Conservation (phyloP, 2,113 vertebrate species). For the Semicossyphus pulcher region DNA sequence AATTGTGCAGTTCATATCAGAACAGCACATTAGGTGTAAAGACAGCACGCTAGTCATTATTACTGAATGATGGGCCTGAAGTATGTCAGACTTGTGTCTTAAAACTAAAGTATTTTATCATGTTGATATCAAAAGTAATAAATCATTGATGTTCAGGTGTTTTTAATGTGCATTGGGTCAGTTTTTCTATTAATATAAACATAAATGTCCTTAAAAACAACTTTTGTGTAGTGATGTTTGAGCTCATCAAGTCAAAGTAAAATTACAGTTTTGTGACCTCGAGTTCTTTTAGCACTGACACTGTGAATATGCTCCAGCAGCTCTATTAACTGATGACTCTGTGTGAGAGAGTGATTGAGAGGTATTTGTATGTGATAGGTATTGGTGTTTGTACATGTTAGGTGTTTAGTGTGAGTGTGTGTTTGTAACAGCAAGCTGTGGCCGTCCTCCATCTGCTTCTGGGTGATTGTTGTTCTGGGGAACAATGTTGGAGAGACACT, state of each 20-base stretch:
- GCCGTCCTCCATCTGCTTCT: slow-evolving; percentile 92
- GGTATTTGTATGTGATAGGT: slow-evolving; percentile 15
- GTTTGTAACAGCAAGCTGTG: slow-evolving; percentile 83
- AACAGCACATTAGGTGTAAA: too few relatives aligned
- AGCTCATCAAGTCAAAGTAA: background rate
- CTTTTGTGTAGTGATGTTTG: background rate
- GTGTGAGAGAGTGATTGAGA: background rate
- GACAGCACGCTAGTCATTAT: too few relatives aligned
- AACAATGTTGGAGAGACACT: slow-evolving; percentile 76
- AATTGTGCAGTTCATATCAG: too few relatives aligned
- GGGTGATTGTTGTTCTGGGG: slow-evolving; percentile 88
- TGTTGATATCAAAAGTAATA: too few relatives aligned
- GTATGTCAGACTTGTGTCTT: too few relatives aligned
- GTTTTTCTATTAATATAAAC: background rate
- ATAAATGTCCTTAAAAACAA: background rate
- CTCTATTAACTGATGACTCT: too few relatives aligned
- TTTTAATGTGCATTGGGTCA: background rate
- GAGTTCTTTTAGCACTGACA: background rate
- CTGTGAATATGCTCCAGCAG: too few relatives aligned
- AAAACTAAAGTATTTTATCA: too few relatives aligned
- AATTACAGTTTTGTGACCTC: background rate
- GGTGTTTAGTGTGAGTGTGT: slow-evolving; percentile 39
- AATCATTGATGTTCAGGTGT: background rate
- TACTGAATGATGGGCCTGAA: too few relatives aligned
- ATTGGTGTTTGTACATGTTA: slow-evolving; percentile 6